Evolutionary conservation across 2,888 invertebrate genomes (phyloP).

Genomic region (Schizotus pectinicornis): DNA sequence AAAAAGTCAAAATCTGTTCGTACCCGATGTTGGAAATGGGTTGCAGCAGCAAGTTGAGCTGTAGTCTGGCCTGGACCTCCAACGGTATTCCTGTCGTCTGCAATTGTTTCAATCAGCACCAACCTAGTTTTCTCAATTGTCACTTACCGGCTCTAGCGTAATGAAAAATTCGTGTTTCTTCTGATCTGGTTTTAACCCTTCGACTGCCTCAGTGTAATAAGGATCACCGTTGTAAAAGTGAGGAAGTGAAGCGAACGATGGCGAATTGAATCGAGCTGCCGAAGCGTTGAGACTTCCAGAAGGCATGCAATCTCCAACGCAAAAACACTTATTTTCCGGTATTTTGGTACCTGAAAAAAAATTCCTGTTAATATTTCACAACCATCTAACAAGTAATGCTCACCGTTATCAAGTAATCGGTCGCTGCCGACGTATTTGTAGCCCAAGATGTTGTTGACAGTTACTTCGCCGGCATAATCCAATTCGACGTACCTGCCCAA

Average conservation of each 20-base stretch:
- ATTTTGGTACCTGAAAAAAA: constrained; percentile 62
- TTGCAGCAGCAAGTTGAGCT: constrained; percentile 77
- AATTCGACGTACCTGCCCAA: constrained; percentile 74
- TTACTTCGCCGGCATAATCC: constrained; percentile 66
- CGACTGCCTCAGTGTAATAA: constrained; percentile 66
- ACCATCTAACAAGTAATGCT: constrained; percentile 13
- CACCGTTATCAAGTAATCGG: constrained; percentile 73
- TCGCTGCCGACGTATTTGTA: constrained; percentile 72
- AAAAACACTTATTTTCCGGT: constrained; percentile 73
- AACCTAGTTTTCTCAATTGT: neutral
- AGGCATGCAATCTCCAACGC: constrained; percentile 74
- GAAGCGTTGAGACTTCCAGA: constrained; percentile 80
- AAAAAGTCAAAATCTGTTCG: constrained; percentile 57
- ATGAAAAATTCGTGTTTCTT: constrained; percentile 78
- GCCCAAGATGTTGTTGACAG: constrained; percentile 66
- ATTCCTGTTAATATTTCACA: constrained; percentile 21
- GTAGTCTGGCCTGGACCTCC: constrained; percentile 78
- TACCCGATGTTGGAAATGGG: constrained; percentile 70
- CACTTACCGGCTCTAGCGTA: constrained; percentile 75
- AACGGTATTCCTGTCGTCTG: constrained; percentile 77
- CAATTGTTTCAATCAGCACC: constrained; percentile 21
- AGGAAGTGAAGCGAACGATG: constrained; percentile 83
- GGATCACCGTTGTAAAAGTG: constrained; percentile 83
- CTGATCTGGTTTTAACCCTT: constrained; percentile 72
- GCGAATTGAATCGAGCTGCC: constrained; percentile 78